Base-by-base conservation (phyloP, 2,888 invertebrate species). In the Latrodectus elegans region DNA sequence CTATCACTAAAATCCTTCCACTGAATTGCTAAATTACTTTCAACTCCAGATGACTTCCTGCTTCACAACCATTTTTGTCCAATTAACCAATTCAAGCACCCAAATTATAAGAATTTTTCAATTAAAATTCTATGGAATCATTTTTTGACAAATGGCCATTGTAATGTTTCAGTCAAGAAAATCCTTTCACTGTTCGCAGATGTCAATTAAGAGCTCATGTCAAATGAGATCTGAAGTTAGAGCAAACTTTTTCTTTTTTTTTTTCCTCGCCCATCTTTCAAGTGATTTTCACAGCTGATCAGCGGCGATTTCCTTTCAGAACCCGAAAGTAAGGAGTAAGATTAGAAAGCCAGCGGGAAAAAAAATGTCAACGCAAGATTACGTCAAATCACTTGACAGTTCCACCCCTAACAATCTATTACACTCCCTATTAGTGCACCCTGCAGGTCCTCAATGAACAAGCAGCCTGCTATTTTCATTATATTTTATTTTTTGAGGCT, bases 341-440 rank as follows among this genome's bases (percentile, higher is more conserved):
- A 60, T 60, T 60, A 60, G 60, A 10, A n/a, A 60, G 60, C 11
- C n/a, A n/a, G 60, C 14, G 12, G 6, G 60, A 60, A n/a, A n/a
- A 14, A 12, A 60, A 60, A 70, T 71, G 82, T 75, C 82, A 83
- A 83, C 83, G 71, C 51, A n/a, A 76, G 83, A 83, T 83, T 76
- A 83, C 64, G 76, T 83, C 83, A 76, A 83, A 83, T 83, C 60
- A 71, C 76, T 83, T 83, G 83, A 83, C 76, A 71, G 83, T 52
- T 70, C 83, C 60, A 64, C 55, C 76, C 55, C 70, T 68, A 49
- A 60, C 83, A 83, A 83, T 83, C 70, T 83, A 76, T 83, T 83
- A 76, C 76, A 51, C 52, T 76, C 60, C 76, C 55, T 76, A 71
- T 76, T 70, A 83, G 76, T 14, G 55, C 60, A 15, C 76, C 83